phyloP scores from a whole-genome alignment of 2,113 vertebrate species.

The Hymenochirus boettgeri region DNA sequence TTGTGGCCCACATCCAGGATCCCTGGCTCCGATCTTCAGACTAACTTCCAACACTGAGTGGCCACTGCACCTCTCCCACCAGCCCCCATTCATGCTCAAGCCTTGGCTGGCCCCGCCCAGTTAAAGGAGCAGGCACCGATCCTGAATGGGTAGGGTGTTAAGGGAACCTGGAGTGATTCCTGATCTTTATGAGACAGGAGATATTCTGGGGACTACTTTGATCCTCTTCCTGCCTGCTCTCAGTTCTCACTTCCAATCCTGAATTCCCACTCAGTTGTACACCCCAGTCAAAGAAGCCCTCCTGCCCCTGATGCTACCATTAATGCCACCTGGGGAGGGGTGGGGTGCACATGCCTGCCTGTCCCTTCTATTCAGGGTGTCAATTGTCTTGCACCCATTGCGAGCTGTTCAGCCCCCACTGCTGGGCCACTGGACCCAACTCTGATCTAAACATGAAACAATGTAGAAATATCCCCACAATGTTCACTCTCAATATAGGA shows the following conservation, averaged over 20 bases:
- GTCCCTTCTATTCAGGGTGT: too few species aligned
- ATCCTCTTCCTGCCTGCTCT: conserved; percentile 3
- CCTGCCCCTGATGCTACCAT: too few species aligned
- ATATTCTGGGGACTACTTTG: conserved; percentile 9
- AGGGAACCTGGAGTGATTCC: background rate
- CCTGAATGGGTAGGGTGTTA: background rate
- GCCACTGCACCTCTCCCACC: background rate
- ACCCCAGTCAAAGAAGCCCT: too few species aligned
- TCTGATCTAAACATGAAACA: too few species aligned
- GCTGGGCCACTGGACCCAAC: too few species aligned
- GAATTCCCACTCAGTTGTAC: background rate
- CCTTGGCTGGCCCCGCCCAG: background rate
- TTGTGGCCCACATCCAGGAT: background rate
- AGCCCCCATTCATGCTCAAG: conserved; percentile 7
- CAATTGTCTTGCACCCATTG: too few species aligned
- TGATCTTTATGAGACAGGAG: background rate
- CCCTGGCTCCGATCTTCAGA: background rate
- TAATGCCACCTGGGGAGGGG: background rate
- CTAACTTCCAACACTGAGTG: conserved; percentile 10
- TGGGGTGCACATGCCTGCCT: too few species aligned
- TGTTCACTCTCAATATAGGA: too few species aligned
- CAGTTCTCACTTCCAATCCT: background rate
- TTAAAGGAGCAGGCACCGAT: conserved; percentile 23
- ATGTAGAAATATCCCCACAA: too few species aligned
- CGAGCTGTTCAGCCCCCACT: too few species aligned